phyloP scores from a whole-genome alignment of 2,113 vertebrate genomes.

The Oncorhynchus clarkii region DNA sequence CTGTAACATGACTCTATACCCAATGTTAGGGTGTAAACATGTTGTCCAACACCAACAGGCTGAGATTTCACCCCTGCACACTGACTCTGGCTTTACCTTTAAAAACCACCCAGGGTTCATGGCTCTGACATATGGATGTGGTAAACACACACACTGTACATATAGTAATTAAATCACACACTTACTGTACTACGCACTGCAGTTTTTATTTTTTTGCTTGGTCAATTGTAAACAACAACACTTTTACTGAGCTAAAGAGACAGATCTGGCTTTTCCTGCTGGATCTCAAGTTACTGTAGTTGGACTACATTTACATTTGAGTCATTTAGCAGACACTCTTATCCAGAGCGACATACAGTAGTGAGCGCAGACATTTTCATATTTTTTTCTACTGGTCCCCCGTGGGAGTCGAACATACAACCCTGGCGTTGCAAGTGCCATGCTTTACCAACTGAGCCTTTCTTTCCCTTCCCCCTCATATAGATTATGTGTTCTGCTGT shows the following conservation, averaged over 20 bases:
- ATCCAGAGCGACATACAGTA: too few species aligned
- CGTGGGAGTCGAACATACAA: too few species aligned
- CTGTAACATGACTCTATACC: slow-evolving; percentile 39
- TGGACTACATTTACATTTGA: too few species aligned
- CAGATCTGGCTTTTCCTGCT: background rate
- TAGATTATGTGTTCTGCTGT: slow-evolving; percentile 19
- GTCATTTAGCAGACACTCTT: too few species aligned
- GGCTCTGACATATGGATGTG: slow-evolving; percentile 36
- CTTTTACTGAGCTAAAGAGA: background rate
- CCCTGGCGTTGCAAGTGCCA: too few species aligned
- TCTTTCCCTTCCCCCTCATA: background rate
- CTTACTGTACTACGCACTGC: too few species aligned
- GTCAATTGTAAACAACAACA: slow-evolving; percentile 21
- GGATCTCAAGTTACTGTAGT: too few species aligned
- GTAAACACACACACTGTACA: slow-evolving; percentile 31
- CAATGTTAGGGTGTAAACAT: slow-evolving; percentile 42
- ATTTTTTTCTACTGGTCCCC: too few species aligned
- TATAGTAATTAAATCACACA: slow-evolving; percentile 42
- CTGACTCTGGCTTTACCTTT: slow-evolving; percentile 29
- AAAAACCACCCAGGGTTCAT: slow-evolving; percentile 32
- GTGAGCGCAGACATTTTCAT: too few species aligned
- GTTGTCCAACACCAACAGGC: background rate
- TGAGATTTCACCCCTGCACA: slow-evolving; percentile 10
- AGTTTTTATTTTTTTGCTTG: background rate
- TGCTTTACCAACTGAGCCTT: background rate